These are phyloP conservation scores for Zaprionus bogoriensis DNA, from an alignment of 2,888 invertebrate species.

Conservation along the genomic window DNA sequence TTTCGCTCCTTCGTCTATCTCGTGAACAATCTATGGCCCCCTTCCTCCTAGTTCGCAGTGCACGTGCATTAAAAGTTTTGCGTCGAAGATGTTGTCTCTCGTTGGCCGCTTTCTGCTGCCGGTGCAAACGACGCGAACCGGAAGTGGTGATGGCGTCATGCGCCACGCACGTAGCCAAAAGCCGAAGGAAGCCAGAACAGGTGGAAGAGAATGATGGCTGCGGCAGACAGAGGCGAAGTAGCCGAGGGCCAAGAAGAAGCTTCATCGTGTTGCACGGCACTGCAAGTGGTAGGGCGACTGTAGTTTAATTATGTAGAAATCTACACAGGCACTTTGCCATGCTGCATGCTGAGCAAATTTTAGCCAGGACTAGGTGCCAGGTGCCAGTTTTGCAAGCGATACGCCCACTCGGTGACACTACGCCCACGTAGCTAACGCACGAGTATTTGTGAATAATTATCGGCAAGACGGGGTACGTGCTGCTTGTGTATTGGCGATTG, in stretches of 20 bases:
- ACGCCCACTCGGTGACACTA: conserved; percentile 58
- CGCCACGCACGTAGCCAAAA: conserved; percentile 38
- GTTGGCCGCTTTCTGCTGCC: conserved; percentile 6
- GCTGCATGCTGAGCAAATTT: background rate
- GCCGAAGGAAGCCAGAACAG: background rate
- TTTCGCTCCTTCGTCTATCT: background rate
- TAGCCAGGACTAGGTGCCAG: background rate
- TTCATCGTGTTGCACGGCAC: conserved; percentile 4
- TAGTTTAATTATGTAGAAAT: conserved; percentile 76
- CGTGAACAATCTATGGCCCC: too few species aligned
- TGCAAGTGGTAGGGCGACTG: conserved; percentile 43
- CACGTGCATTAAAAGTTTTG: conserved; percentile 75
- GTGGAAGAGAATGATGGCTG: background rate
- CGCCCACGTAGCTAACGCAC: conserved; percentile 49
- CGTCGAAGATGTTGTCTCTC: conserved; percentile 60
- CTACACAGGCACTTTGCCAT: conserved; percentile 74
- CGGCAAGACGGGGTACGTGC: conserved; percentile 8
- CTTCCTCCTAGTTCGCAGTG: conserved; percentile 22
- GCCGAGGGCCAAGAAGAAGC: conserved; percentile 4
- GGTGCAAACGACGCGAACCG: conserved; percentile 58
- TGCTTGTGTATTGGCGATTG: background rate
- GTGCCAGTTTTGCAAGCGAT: conserved; percentile 48
- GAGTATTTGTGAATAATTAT: conserved; percentile 52
- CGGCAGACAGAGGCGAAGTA: background rate
- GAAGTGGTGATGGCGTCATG: conserved; percentile 58